Evolutionary conservation across 2,797 vertebrate species (phyloP).

Genomic region (Tokudaia muenninki): DNA sequence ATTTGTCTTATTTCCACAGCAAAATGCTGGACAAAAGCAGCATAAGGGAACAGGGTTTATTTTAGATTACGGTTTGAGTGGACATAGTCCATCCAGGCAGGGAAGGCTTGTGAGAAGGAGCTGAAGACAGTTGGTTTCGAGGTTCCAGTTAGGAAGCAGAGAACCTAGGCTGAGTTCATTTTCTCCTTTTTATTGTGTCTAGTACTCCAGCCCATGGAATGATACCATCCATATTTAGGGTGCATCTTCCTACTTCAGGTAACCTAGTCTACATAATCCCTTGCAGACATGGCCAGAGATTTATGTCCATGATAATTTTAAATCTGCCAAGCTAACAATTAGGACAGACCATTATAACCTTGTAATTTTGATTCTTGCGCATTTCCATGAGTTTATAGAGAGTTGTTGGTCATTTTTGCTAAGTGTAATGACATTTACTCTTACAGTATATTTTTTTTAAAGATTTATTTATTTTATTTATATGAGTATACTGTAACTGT

Average conservation of each 20-base stretch:
- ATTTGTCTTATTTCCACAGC: neutral
- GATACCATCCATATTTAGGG: neutral
- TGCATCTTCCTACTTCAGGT: neutral
- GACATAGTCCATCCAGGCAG: neutral
- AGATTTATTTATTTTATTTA: too few relatives aligned
- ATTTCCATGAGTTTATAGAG: neutral
- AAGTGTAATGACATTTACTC: neutral
- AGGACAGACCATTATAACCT: neutral
- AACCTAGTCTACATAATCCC: neutral
- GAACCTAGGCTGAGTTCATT: neutral
- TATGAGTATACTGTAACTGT: too few relatives aligned
- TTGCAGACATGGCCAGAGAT: neutral
- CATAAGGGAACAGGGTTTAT: neutral
- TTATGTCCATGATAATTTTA: neutral
- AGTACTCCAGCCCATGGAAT: neutral
- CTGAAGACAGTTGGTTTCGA: neutral
- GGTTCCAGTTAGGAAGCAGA: neutral
- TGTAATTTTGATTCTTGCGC: neutral
- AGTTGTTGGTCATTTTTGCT: slow-evolving; percentile 12
- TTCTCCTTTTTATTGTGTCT: neutral
- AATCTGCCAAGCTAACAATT: neutral
- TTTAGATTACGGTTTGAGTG: neutral
- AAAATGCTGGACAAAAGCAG: neutral
- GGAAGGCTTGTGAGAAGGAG: neutral
- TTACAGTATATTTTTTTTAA: slow-evolving; percentile 6